Percentiles rank a stretch among this genome's conserved stretches.
Evolutionary conservation across 1,140 invertebrate species (phyloP).

Genomic region (Diachasma alloeum): DNA sequence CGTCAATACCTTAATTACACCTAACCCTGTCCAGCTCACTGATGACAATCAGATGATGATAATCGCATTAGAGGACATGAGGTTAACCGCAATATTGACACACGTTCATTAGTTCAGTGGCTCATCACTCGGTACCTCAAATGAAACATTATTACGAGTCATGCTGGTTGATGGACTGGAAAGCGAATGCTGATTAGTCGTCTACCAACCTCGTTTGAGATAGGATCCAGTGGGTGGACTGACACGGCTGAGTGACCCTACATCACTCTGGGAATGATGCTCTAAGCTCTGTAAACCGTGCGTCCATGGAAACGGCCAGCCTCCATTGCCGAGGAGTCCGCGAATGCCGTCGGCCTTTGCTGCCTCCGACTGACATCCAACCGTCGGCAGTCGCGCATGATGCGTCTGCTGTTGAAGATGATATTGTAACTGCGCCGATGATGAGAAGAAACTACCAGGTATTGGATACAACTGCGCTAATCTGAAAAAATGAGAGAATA

Average conservation of each 20-base stretch:
- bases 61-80: not conserved
- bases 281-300: conserved; percentile 58
- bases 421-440: conserved; percentile 47
- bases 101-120: not conserved
- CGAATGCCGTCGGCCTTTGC: conserved; percentile 55
- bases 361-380: conserved; percentile 57
- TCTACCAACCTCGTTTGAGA: conserved; percentile 59
- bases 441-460: conserved; percentile 62
- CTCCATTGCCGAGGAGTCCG: conserved; percentile 49
- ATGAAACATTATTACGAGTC: not conserved
- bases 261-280: conserved; percentile 56
- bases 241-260: conserved; percentile 53
- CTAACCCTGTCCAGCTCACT: not conserved
- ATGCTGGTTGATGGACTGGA: not conserved
- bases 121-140: not conserved
- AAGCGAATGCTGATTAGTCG: conserved; percentile 2
- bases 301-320: conserved; percentile 63
- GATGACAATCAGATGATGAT: conserved; percentile 1
- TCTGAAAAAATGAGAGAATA: conserved; percentile 62
- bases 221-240: conserved; percentile 60
- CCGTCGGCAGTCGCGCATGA: conserved; percentile 52
- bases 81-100: not conserved
- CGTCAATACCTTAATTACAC: not conserved
- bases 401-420: conserved; percentile 57
- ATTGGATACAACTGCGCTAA: conserved; percentile 78